phyloP scores from a whole-genome alignment of 2,797 vertebrate species.

The Eidolon dupreanum region DNA sequence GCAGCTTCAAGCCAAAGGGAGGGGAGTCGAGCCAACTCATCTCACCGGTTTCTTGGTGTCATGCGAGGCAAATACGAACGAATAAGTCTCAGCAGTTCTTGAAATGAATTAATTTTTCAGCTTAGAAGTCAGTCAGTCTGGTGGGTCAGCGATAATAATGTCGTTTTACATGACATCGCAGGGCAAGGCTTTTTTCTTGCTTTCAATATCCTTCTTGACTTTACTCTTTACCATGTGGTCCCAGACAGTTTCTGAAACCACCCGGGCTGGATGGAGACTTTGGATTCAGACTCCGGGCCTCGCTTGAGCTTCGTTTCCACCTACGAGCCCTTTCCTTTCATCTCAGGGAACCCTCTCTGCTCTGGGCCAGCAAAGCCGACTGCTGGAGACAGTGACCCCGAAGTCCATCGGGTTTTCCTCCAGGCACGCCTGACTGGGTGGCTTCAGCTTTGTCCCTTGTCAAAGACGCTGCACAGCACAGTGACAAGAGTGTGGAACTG shows the following conservation, averaged over 20 bases:
- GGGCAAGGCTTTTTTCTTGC: neutral
- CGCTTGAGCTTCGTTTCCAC: fast-evolving
- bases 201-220: neutral
- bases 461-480: fast-evolving
- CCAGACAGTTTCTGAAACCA: neutral
- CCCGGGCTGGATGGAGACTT: neutral
- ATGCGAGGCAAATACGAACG: neutral
- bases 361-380: neutral
- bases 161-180: neutral
- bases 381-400: neutral
- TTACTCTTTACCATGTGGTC: neutral
- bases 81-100: neutral
- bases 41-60: neutral
- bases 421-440: neutral
- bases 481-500: no score
- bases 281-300: neutral
- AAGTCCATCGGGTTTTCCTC: neutral
- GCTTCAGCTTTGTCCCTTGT: neutral
- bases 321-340: fast-evolving
- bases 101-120: neutral
- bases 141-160: neutral
- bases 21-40: neutral
- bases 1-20: neutral
- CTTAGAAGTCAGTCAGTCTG: neutral
- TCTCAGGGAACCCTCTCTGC: neutral